Evolutionary conservation across 2,113 vertebrate genomes (phyloP), one percentile per base, ranked within the genome.

Genomic region (Sula dactylatra): DNA sequence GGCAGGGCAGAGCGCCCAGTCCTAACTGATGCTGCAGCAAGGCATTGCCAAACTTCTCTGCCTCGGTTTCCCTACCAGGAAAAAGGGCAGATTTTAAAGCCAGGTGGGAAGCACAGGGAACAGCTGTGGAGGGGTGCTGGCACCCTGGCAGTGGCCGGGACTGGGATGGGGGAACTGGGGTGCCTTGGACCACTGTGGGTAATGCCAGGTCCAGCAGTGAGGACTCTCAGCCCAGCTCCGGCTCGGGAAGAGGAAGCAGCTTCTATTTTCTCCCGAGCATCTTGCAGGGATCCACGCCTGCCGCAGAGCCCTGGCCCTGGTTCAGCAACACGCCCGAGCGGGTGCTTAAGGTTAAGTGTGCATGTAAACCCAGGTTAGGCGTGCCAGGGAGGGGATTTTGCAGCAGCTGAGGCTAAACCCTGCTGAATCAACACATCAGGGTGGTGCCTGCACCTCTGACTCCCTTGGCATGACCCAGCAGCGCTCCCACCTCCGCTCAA

Each of bases 81-180:
- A 66, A 36, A 66, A 36, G 20, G 55, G 52, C 11, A 9, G 81
- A 6, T 77, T 77, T 49, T 6, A 36, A 73, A 70, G 29, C 11
- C n/a, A 13, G 10, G 36, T 11, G 38, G 42, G 52, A 42, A 67
- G 67, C 13, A 2, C 21, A 1, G 36, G 20, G 36, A 73, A 59
- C 0, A 1, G 16, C 20, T 3, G 15, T 17, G 4, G 58, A 24
- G 20, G 6, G 24, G 6, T 66, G 52, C 29, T 32, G 91, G 54
- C 36, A 10, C 22, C 80, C 49, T 5, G 4, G 9, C 2, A 2
- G 44, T 0, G 7, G 4, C 54, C 1, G 0, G 2, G 66, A 4
- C 1, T 1, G 66, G 56, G 52, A 20, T 19, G 20, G 36, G 16
- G 42, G 50, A 40, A 31, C 21, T 0, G 4, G 59, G 52, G 14